Evolutionary conservation across 1,140 invertebrate species (phyloP).

Genomic region (Saccostrea glomerata): DNA sequence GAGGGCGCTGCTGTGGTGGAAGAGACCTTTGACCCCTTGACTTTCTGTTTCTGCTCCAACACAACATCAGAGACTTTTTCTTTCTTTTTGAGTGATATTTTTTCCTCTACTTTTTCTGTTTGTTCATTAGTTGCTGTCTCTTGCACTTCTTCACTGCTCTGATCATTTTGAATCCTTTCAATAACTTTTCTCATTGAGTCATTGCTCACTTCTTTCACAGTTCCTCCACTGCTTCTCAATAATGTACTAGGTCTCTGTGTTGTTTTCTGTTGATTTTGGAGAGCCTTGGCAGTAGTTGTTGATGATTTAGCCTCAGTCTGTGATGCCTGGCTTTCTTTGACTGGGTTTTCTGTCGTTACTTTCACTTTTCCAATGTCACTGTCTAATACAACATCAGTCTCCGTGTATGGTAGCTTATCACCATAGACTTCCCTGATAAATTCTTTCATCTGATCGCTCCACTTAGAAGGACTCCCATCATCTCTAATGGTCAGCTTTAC

Average conservation of each 20-base stretch:
- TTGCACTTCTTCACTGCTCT: neutral
- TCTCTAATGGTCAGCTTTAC: conserved; percentile 1
- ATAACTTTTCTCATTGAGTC: neutral
- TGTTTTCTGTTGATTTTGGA: neutral
- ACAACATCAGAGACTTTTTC: neutral
- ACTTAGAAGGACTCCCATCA: neutral
- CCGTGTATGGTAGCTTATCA: conserved; percentile 46
- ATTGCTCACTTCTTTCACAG: neutral
- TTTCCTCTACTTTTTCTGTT: neutral
- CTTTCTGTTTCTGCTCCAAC: neutral
- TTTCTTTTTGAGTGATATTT: no score
- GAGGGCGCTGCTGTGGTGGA: conserved; percentile 36
- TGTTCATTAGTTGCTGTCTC: neutral
- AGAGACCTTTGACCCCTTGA: neutral
- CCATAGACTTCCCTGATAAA: conserved; percentile 55
- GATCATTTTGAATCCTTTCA: neutral
- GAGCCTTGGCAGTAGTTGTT: neutral
- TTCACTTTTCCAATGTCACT: neutral
- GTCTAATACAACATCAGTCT: neutral
- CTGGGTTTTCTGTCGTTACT: neutral
- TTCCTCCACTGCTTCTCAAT: conserved; percentile 37
- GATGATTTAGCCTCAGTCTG: neutral
- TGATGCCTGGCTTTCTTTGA: neutral
- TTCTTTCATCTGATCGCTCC: conserved; percentile 28
- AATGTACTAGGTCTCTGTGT: conserved; percentile 19